These are phyloP conservation scores for Gavialis gangeticus DNA, from an alignment of 2,113 vertebrate genomes.

Conservation along the genomic window DNA sequence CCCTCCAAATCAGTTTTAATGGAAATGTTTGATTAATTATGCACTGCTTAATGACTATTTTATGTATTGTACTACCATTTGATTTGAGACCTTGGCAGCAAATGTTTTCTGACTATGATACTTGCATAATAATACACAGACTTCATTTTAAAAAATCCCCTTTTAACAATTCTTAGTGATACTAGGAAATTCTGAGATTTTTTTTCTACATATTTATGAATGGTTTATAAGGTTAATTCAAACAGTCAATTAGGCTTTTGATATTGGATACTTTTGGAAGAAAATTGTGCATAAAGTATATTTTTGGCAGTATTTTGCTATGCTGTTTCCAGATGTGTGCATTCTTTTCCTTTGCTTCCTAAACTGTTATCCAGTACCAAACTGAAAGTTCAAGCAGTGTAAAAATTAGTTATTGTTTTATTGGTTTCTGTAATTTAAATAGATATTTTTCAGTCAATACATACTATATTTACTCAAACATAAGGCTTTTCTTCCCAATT, in stretches of 20 bases:
- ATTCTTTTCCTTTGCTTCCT: not conserved
- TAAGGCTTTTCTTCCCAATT: too few species aligned
- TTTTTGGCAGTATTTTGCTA: fast-evolving
- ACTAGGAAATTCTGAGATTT: not conserved
- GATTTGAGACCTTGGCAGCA: not conserved
- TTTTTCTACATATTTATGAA: too few species aligned
- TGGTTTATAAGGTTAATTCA: too few species aligned
- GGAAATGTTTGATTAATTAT: not conserved
- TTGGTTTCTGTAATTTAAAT: not conserved
- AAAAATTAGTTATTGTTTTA: not conserved
- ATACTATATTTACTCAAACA: not conserved
- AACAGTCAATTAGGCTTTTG: too few species aligned
- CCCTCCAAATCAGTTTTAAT: slow-evolving; percentile 8
- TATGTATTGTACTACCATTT: not conserved
- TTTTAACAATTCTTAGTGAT: not conserved
- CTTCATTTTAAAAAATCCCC: not conserved
- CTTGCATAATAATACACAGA: not conserved
- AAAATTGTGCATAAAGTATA: not conserved
- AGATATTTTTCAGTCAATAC: not conserved
- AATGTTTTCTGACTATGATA: not conserved
- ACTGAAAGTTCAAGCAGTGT: not conserved
- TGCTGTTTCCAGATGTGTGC: not conserved
- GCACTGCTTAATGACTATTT: not conserved
- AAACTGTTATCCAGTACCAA: not conserved
- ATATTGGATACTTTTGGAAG: not conserved